Evolutionary conservation across 1,140 invertebrate genomes (phyloP), one percentile per base, ranked within the genome.

Genomic region (Belonocnema kinseyi): DNA sequence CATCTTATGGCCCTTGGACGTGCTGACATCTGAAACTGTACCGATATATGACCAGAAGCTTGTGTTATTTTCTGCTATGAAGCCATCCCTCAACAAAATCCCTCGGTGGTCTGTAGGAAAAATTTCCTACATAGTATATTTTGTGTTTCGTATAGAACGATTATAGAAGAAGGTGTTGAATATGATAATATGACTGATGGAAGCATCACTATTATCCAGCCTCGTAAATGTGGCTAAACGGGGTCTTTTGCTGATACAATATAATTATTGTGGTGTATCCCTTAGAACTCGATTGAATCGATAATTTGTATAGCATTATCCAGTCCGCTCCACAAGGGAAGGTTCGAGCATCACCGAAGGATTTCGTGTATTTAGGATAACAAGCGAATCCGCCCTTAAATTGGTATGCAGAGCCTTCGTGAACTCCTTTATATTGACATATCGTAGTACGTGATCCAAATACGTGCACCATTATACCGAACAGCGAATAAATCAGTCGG

Each of bases 301-400:
- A 89, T 90, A 92, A 92, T 92, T 91, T 91, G 88, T 89, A 89
- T 88, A 88, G 89, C 87, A 92, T 91, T 91, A 91, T 91, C 90
- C 86, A 87, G 80, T 75, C 77, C 33, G 73, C 3, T 74, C 6
- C 50, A 75, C 51, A 70, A 79, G 84, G 84, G 85, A 83, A 82
- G 79, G 84, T 81, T 75, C 83, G 78, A 80, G 84, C 86, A 80
- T 89, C 85, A 88, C 88, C 85, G 87, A 91, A 90, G 89, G 91
- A 91, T 92, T 91, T 91, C 89, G 89, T 91, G 88, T 91, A 92
- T 92, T 92, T 92, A 91, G 91, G 91, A 92, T 92, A 92, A 92
- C 91, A 92, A 92, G 91, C 89, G 85, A 86, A 84, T 87, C 85
- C 85, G 86, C 86, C 86, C 79, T 74, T 77, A 83, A 89, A 91